Conservation (phyloP, 1,140 invertebrate genomes). For the Cydia splendana region DNA sequence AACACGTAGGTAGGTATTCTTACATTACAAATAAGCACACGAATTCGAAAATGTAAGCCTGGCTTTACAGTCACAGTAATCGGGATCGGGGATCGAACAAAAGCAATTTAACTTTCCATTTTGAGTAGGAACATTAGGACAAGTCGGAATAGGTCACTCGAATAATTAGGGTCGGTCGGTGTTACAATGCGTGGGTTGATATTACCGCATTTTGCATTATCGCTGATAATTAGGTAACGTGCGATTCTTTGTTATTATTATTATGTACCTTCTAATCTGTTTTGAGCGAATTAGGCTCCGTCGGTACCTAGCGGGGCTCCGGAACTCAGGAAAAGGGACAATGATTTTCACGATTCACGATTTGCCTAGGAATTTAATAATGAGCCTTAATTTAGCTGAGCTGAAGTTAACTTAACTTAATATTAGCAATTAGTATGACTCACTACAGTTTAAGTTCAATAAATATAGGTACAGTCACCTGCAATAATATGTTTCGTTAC, state of each 20-base stretch:
- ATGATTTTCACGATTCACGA: too few relatives aligned
- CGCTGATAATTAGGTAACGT: slow-evolving; percentile 5
- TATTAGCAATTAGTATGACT: too few relatives aligned
- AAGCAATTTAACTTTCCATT: slow-evolving; percentile 66
- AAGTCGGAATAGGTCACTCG: slow-evolving; percentile 54
- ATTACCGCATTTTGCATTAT: slow-evolving; percentile 19
- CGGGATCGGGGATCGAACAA: slow-evolving; percentile 52
- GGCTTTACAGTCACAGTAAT: slow-evolving; percentile 42
- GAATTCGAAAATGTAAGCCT: slow-evolving; percentile 2
- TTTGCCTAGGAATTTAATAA: too few relatives aligned
- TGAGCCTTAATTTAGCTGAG: too few relatives aligned
- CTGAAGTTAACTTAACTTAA: too few relatives aligned
- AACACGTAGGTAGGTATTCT: not conserved
- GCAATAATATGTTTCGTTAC: too few relatives aligned
- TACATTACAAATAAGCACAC: slow-evolving; percentile 35
- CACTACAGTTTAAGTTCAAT: too few relatives aligned
- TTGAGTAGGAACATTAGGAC: slow-evolving; percentile 51
- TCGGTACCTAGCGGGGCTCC: too few relatives aligned
- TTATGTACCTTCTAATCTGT: not conserved
- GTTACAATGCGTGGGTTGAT: slow-evolving; percentile 9
- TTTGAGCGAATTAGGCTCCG: not conserved
- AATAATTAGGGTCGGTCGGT: slow-evolving; percentile 49
- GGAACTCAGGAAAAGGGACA: too few relatives aligned
- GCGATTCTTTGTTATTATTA: not conserved
- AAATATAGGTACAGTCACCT: too few relatives aligned